These are phyloP conservation scores for Coecobrya sp. DNA, from an alignment of 2,888 invertebrate genomes.

Conservation along the genomic window DNA sequence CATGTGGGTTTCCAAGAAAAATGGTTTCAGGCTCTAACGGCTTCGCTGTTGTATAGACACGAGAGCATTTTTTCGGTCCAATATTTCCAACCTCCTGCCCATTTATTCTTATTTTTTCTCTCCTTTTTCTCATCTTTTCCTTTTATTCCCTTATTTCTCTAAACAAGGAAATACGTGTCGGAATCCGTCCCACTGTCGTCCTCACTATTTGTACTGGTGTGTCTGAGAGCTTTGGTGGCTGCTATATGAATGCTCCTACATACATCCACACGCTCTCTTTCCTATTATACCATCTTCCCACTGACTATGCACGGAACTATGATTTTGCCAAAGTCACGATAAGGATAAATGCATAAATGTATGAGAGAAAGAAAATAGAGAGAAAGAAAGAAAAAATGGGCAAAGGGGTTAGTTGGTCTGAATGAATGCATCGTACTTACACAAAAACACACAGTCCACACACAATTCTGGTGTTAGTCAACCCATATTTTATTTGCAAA, in stretches of 20 bases:
- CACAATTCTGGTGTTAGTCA: slow-evolving; percentile 36
- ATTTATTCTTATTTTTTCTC: slow-evolving; percentile 72
- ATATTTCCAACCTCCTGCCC: slow-evolving; percentile 73
- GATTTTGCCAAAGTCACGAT: slow-evolving; percentile 20
- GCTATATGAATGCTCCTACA: not conserved
- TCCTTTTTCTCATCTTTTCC: slow-evolving; percentile 36
- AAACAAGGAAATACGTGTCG: slow-evolving; percentile 80
- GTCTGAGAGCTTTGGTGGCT: slow-evolving; percentile 2
- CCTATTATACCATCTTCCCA: not conserved
- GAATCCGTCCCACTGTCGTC: slow-evolving; percentile 77
- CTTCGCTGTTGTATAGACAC: slow-evolving; percentile 58
- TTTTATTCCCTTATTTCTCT: slow-evolving; percentile 70
- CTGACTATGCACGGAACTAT: not conserved
- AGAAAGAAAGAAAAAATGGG: not conserved
- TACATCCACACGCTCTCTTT: not conserved
- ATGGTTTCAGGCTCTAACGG: slow-evolving; percentile 71
- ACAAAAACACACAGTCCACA: not conserved
- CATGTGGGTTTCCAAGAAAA: slow-evolving; percentile 69
- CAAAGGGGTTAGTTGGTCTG: not conserved
- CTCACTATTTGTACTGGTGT: slow-evolving; percentile 54
- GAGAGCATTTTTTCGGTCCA: slow-evolving; percentile 73
- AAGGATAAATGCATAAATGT: slow-evolving; percentile 29
- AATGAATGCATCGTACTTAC: not conserved
- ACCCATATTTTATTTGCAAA: slow-evolving; percentile 52
- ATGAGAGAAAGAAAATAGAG: not conserved